Conservation (phyloP, 2,888 invertebrate genomes). For the Acanthosepion esculentum region DNA sequence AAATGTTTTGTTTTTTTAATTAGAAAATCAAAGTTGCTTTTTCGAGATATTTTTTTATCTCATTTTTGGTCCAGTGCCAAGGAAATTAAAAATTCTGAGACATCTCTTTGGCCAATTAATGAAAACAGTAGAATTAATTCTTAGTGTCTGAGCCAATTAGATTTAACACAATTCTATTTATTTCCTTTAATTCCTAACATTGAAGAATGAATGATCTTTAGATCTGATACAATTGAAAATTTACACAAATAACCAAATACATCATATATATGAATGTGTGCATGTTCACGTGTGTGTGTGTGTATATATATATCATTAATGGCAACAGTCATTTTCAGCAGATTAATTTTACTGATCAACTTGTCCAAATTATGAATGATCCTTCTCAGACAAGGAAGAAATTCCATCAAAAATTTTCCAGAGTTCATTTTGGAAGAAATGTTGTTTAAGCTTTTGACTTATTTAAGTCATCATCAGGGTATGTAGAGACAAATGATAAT, state of each 20-base stretch:
- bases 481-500: no score
- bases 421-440: no score
- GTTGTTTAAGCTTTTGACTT: no score
- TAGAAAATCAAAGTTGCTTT: background rate
- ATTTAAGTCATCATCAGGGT: no score
- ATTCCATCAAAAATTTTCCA: no score
- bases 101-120: background rate
- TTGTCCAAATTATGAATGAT: no score
- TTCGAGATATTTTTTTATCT: background rate
- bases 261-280: background rate
- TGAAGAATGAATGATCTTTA: background rate
- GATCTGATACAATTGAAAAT: background rate
- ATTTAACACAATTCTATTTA: background rate
- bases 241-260: background rate
- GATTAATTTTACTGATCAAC: no score
- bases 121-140: constrained; percentile 21
- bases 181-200: background rate
- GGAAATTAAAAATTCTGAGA: background rate
- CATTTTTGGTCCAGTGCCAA: background rate
- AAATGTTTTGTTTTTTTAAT: background rate
- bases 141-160: constrained; percentile 16
- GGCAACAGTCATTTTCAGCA: no score
- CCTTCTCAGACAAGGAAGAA: no score
- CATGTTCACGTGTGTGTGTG: background rate
- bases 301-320: background rate